Evolutionary conservation across 1,140 invertebrate genomes (phyloP).

Genomic region (Drosophila pectinifera): DNA sequence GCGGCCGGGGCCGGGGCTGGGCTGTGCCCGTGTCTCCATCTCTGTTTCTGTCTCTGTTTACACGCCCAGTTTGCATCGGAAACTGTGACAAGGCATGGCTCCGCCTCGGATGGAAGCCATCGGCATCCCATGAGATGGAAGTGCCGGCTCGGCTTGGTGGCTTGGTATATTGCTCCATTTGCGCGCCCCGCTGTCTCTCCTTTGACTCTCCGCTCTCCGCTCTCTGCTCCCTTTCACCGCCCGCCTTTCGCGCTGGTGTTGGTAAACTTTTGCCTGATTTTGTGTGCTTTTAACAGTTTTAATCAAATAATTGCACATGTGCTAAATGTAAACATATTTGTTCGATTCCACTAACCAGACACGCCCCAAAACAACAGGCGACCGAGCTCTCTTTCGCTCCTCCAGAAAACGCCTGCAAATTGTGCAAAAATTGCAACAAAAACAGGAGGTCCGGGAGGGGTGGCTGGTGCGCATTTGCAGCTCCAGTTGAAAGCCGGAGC

Average conservation of each 20-base stretch:
- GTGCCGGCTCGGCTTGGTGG: conserved; percentile 3
- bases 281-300: conserved; percentile 85
- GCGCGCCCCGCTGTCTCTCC: conserved; percentile 49
- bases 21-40: conserved; percentile 2
- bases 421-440: conserved; percentile 70
- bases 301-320: conserved; percentile 85
- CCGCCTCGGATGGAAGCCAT: conserved; percentile 26
- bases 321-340: conserved; percentile 85
- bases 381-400: conserved; percentile 26
- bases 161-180: conserved; percentile 68
- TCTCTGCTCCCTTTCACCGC: not conserved
- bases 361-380: conserved; percentile 64
- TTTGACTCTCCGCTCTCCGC: not conserved
- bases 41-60: conserved; percentile 53
- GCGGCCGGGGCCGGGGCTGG: not conserved
- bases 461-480: conserved; percentile 50
- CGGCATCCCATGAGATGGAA: conserved; percentile 28
- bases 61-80: conserved; percentile 79
- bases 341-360: conserved; percentile 84
- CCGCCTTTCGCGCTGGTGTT: conserved; percentile 57
- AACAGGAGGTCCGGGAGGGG: conserved; percentile 8
- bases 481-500: conserved; percentile 47
- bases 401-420: conserved; percentile 52
- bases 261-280: conserved; percentile 84
- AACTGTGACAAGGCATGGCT: conserved; percentile 63